Evolutionary conservation across 2,113 vertebrate genomes (phyloP), one percentile per base, ranked within the genome.

Genomic region (Brachirus orientalis): DNA sequence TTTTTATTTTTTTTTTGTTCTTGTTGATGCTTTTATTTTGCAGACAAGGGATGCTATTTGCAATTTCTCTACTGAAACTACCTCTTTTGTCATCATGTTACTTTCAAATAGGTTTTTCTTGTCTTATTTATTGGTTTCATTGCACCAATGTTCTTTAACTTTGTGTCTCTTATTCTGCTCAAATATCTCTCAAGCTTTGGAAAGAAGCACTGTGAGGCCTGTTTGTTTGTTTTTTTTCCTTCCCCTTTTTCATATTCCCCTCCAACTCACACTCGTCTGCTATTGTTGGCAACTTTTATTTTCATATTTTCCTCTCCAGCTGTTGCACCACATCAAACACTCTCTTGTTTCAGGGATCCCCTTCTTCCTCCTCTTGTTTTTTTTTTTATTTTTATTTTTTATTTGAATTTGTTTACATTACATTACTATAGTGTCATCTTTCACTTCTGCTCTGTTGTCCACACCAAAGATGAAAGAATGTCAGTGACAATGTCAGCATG

Each of bases 61-160:
- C 93, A 87, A 88, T 95, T 95, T 96, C 93, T 94, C 80, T 93
- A 91, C 93, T 91, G 90, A 96, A 95, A 96, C 96, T 98, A 98
- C 96, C 97, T 98, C 95, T 90, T 78, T 89, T 93, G 91, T 94
- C 92, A 93, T 94, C 94, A 90, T 92, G 89, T 92, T 85, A 70
- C 75, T 80, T 89, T 92, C 92, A 90, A 90, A 85, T 90, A 92
- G 89, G 83, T 91, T 68, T 53, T 66, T 67, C 28, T 75, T 90
- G 92, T 92, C 88, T 88, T 90, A 92, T 90, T 93, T 83, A 92
- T 92, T 92, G 88, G 87, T 91, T 90, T 93, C 83, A 84, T 78
- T 77, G 75, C 83, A 80, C 84, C 86, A 55, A 50, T 84, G 79
- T 81, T 68, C 65, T 75, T 50, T 80, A 76, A 54, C 73, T 80